Evolutionary conservation across 2,797 vertebrate species (phyloP).

Genomic region (Lacerta bilineata): DNA sequence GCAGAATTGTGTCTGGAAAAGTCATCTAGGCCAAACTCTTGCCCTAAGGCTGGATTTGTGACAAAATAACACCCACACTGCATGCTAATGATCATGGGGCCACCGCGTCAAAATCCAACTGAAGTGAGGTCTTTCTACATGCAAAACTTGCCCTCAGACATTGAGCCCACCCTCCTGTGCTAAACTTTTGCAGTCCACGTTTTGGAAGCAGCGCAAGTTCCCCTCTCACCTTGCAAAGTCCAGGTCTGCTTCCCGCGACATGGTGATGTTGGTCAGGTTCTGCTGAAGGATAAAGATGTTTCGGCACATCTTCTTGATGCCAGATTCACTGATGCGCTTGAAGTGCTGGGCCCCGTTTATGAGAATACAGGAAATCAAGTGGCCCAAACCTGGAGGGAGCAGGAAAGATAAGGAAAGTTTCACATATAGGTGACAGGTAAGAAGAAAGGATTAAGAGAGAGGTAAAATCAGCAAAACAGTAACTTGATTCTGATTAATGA

Average conservation of each 20-base stretch:
- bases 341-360: constrained; percentile 98
- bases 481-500: background rate
- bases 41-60: background rate
- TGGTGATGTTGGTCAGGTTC: constrained; percentile 99
- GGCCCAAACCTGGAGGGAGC: constrained; percentile 88
- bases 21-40: background rate
- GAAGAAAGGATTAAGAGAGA: background rate
- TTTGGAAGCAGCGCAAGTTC: fast-evolving
- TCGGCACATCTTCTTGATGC: constrained; percentile 99
- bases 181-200: background rate
- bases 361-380: constrained; percentile 97
- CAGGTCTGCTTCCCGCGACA: constrained; percentile 96
- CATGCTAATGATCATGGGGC: background rate
- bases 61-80: too few relatives aligned
- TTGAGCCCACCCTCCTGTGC: background rate
- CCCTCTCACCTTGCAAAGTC: constrained; percentile 92
- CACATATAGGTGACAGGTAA: background rate
- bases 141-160: background rate
- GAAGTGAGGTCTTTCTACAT: background rate
- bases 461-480: background rate
- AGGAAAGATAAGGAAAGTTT: background rate
- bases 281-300: constrained; percentile 99
- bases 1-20: background rate
- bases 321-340: constrained; percentile 97
- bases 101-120: too few relatives aligned